Evolutionary conservation across 1,140 invertebrate species (phyloP).

Genomic region (Drosophila varians): DNA sequence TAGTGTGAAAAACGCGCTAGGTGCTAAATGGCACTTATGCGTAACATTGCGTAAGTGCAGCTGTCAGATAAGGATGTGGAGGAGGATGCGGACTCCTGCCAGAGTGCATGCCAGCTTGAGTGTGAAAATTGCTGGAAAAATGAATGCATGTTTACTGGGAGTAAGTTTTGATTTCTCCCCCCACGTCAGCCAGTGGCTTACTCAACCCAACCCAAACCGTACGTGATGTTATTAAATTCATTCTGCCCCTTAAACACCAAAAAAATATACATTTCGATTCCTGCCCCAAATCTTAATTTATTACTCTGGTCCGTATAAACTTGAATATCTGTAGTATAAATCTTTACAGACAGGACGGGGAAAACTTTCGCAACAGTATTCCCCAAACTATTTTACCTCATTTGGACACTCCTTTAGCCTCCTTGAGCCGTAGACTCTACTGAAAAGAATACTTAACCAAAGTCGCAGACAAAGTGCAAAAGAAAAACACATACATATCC

Average conservation of each 20-base stretch:
- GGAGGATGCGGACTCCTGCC: conserved; percentile 4
- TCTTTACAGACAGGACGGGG: conserved; percentile 32
- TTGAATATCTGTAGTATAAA: conserved; percentile 61
- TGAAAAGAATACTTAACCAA: conserved; percentile 17
- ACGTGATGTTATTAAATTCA: conserved; percentile 34
- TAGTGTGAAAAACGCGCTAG: conserved; percentile 32
- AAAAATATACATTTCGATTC: conserved; percentile 10
- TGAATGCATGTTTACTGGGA: conserved; percentile 27
- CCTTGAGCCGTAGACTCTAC: conserved; percentile 15
- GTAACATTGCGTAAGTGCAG: conserved; percentile 72
- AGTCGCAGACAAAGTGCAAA: conserved; percentile 18
- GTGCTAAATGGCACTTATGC: conserved; percentile 52
- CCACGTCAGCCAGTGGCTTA: conserved; percentile 13
- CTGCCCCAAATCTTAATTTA: conserved; percentile 13
- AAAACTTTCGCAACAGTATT: conserved; percentile 43
- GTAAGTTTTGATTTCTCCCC: conserved; percentile 35
- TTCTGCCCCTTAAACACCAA: background rate
- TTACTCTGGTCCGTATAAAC: conserved; percentile 9
- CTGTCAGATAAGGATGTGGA: conserved; percentile 42
- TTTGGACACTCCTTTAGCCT: conserved; percentile 49
- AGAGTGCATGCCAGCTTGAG: conserved; percentile 72
- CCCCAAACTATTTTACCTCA: conserved; percentile 58
- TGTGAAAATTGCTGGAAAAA: conserved; percentile 77
- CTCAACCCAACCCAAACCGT: conserved; percentile 21
- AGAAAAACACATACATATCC: conserved; percentile 24